Conservation (phyloP, 1,140 invertebrate species). For the Papilio dardanus region DNA sequence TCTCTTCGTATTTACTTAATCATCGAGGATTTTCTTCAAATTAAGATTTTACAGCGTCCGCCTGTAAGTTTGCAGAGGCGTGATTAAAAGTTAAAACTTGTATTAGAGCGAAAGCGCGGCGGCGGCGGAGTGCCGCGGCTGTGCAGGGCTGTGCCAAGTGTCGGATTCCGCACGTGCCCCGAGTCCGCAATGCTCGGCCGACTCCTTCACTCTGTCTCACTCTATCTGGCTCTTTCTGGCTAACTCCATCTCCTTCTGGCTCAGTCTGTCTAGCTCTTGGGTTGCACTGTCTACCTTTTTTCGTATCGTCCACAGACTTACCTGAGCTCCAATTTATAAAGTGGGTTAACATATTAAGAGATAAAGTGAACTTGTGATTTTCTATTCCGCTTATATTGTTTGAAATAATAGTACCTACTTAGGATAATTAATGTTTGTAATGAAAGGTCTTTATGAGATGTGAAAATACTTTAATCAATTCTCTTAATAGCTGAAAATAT, state of each 20-base stretch:
- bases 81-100: slow-evolving; percentile 78
- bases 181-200: slow-evolving; percentile 60
- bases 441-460: not conserved
- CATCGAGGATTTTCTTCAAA: slow-evolving; percentile 34
- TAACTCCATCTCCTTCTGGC: slow-evolving; percentile 29
- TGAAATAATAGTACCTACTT: not conserved
- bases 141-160: slow-evolving; percentile 71
- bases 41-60: slow-evolving; percentile 45
- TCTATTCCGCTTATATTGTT: not conserved
- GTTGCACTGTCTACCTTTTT: not conserved
- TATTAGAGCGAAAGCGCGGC: slow-evolving; percentile 59
- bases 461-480: slow-evolving; percentile 13
- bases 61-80: slow-evolving; percentile 57
- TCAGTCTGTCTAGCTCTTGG: slow-evolving; percentile 31
- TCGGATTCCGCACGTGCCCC: slow-evolving; percentile 73
- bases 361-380: slow-evolving; percentile 8
- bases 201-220: slow-evolving; percentile 38
- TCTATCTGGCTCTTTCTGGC: slow-evolving; percentile 35
- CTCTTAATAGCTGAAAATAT: slow-evolving; percentile 1
- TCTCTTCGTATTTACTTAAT: slow-evolving; percentile 26
- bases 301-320: slow-evolving; percentile 3
- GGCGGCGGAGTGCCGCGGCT: slow-evolving; percentile 54
- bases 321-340: slow-evolving; percentile 1
- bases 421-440: not conserved
- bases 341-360: slow-evolving; percentile 12